Evolutionary conservation across 2,113 vertebrate species (phyloP), one percentile per base, ranked within the genome.

Genomic region (Hemicordylus capensis): DNA sequence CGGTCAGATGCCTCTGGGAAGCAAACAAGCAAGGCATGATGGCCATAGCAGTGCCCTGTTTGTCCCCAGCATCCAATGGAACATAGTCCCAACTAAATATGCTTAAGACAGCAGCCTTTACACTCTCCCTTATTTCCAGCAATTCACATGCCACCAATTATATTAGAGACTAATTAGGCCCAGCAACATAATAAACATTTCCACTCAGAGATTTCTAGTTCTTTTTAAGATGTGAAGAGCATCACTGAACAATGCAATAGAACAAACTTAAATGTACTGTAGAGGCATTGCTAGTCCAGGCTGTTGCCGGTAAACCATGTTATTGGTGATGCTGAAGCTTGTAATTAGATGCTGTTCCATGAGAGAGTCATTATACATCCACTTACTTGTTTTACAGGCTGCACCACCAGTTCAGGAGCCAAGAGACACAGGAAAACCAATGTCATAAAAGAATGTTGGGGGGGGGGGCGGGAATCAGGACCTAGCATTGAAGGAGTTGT

Each of bases 351-450:
- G 64, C 37, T 5, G 75, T 11, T 90, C 44, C 72, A 42, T 59
- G 42, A 54, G 42, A 54, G 69, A 89, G 72, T 77, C 48, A 80
- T 89, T 88, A 85, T 85, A 80, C 44, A 92, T 14, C n/a, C 15
- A 84, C 67, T 91, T 91, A 85, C 31, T 78, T 85, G 59, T 77
- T 75, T 83, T 81, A 70, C 22, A 91, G 64, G 59, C 73, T 72
- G 63, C 64, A 56, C 84, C 89, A 91, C 58, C 76, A 28, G 34
- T 59, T 75, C 28, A 51, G 74, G n/a, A 70, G 88, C 89, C 89
- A 93, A 89, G 63, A 66, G 76, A 88, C 91, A 88, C 76, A 89
- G 6, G 37, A 77, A 89, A 90, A 87, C 20, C 34, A 86, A 83
- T 80, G 67, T 66, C 78, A 74, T 80, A 84, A 83, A 89, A 64